Evolutionary conservation across 1,140 invertebrate genomes (phyloP).

Genomic region (Drosophila seguyi): DNA sequence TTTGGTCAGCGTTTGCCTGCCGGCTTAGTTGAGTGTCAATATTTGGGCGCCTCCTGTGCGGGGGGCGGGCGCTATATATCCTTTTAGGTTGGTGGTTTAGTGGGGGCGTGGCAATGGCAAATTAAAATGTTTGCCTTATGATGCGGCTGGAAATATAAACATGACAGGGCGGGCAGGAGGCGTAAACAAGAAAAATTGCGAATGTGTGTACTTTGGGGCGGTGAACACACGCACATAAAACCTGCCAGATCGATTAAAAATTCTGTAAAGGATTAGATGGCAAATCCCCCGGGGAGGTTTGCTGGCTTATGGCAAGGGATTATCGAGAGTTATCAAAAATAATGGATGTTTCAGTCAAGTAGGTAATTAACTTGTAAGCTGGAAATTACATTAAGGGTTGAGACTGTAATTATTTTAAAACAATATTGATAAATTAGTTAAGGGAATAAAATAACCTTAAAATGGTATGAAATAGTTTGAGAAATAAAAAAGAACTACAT

Average conservation of each 20-base stretch:
- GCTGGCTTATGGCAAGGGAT: background rate
- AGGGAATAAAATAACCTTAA: too few species aligned
- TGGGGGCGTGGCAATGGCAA: constrained; percentile 48
- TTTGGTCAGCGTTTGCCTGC: constrained; percentile 60
- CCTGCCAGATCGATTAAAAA: constrained; percentile 26
- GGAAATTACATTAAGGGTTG: background rate
- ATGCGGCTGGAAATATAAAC: constrained; percentile 58
- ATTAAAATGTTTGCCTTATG: constrained; percentile 79
- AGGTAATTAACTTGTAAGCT: constrained; percentile 17
- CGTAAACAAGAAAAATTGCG: constrained; percentile 27
- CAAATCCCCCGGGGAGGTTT: background rate
- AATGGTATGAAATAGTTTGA: background rate
- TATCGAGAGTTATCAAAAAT: constrained; percentile 17
- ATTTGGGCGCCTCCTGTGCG: constrained; percentile 51
- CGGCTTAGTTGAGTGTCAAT: constrained; percentile 75
- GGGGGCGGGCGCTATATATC: constrained; percentile 11
- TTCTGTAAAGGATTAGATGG: constrained; percentile 20
- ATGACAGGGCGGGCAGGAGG: constrained; percentile 32
- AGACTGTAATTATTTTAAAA: too few species aligned
- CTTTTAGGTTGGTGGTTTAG: too few species aligned
- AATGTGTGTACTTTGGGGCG: constrained; percentile 7
- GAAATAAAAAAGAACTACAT: too few species aligned
- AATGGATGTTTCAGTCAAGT: background rate
- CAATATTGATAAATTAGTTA: too few species aligned
- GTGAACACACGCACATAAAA: background rate